These are phyloP conservation scores for Drosophila athabasca DNA, from an alignment of 1,140 invertebrate genomes.

Conservation along the genomic window DNA sequence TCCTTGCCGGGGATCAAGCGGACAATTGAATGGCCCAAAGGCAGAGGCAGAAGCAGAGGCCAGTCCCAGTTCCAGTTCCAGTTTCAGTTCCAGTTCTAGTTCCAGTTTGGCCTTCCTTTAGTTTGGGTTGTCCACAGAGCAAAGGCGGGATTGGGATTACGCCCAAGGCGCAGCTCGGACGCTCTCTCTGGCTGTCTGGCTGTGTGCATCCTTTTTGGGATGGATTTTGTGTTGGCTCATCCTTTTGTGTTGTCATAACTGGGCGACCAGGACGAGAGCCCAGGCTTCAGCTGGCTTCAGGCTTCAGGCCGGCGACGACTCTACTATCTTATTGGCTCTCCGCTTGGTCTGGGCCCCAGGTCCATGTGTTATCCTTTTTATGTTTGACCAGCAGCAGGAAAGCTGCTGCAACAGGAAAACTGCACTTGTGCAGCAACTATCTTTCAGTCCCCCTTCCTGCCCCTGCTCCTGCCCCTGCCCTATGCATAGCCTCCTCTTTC, in stretches of 20 bases:
- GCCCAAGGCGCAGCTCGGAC: too few relatives aligned
- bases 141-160: too few relatives aligned
- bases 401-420: constrained; percentile 37
- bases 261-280: constrained; percentile 3
- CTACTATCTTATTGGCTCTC: constrained; percentile 37
- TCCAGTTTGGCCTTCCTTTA: constrained; percentile 20
- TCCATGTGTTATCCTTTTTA: constrained; percentile 54
- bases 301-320: constrained; percentile 22
- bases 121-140: neutral
- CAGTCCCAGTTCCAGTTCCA: neutral
- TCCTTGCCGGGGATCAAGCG: constrained; percentile 46
- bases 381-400: constrained; percentile 41
- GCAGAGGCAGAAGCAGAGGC: neutral
- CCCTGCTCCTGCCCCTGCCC: neutral
- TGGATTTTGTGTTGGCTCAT: constrained; percentile 29
- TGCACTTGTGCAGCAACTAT: constrained; percentile 57
- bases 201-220: constrained; percentile 20
- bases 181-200: neutral
- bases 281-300: neutral
- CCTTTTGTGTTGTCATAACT: constrained; percentile 66
- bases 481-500: too few relatives aligned
- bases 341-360: constrained; percentile 25
- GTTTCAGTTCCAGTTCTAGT: too few relatives aligned
- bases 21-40: constrained; percentile 58
- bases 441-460: neutral